Evolutionary conservation across 1,140 invertebrate genomes (phyloP), one percentile per base, ranked within the genome.

Genomic region (Diachasma alloeum): DNA sequence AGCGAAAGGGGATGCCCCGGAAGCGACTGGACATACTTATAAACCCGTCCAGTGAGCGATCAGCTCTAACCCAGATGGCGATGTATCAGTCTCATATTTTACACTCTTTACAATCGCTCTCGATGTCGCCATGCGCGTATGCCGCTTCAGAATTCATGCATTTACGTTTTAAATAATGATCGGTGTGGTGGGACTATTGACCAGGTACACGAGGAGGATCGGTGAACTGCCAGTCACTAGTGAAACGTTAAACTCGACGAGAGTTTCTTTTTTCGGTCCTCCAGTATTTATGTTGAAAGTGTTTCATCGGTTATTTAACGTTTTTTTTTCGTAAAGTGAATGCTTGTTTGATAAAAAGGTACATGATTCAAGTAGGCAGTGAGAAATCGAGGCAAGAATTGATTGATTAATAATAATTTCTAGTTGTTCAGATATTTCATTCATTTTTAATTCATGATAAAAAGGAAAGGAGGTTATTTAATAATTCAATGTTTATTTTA

Each of bases 241-340:
- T 84, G 83, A 86, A 85, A 85, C 84, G 82, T 82, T 79, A 82
- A 84, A 83, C 81, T 80, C 72, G 81, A 82, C 81, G 83, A 85
- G 85, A 86, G 84, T 85, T 85, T 36, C 39, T 26, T 74, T 63
- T 76, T 48, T 67, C 72, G 42, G 17, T 42, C 36, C 44, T 46
- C n/a, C 44, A 46, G 31, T 26, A 15, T 15, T 26, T 11, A 39
- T 24, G 66, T 75, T 59, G 31, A 77, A 72, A 72, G 71, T 72
- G 6, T 59, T 44, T 70, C 68, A 10, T 44, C 22, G 22, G 39
- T 66, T 59, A 10, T 46, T 59, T 42, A 48, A 11, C 42, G 1
- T 44, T 66, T 72, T 72, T 31, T 56, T 31, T 31, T 59, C 10
- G 10, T 53, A 31, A 4, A 75, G 48, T 48, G 59, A 74, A 74